phyloP scores from a whole-genome alignment of 2,888 invertebrate genomes.

The Pemphredon lugubris region DNA sequence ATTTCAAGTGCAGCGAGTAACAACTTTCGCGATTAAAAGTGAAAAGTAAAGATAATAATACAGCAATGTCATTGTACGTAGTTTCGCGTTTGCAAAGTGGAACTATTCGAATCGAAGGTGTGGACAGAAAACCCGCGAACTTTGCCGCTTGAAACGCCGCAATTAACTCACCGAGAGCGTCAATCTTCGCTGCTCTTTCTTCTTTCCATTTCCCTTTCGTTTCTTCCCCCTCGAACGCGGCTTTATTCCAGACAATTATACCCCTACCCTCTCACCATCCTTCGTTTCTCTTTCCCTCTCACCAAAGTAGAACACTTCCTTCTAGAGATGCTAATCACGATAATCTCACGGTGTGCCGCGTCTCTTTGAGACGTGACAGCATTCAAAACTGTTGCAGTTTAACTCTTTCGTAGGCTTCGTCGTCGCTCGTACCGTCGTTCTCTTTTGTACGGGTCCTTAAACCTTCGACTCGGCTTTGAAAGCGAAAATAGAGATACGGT shows the following conservation, averaged over 20 bases:
- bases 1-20: no score
- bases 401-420: slow-evolving; percentile 5
- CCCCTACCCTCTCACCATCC: slow-evolving; percentile 44
- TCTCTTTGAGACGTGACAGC: slow-evolving; percentile 50
- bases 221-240: slow-evolving; percentile 23
- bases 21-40: no score
- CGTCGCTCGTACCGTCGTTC: neutral
- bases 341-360: slow-evolving; percentile 58
- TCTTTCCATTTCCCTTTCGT: slow-evolving; percentile 29
- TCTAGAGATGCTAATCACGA: slow-evolving; percentile 72
- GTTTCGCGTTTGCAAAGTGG: neutral
- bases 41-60: no score
- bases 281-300: slow-evolving; percentile 55
- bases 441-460: slow-evolving; percentile 14
- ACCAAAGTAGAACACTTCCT: slow-evolving; percentile 76
- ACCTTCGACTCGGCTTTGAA: neutral
- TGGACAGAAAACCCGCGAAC: slow-evolving; percentile 21
- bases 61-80: slow-evolving; percentile 10
- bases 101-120: slow-evolving; percentile 3
- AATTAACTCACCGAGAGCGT: slow-evolving; percentile 39
- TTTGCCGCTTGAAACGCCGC: slow-evolving; percentile 16
- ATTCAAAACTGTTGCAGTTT: slow-evolving; percentile 45
- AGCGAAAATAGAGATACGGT: neutral
- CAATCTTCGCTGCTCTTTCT: slow-evolving; percentile 26
- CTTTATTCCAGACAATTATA: slow-evolving; percentile 47